Evolutionary conservation across 2,888 invertebrate species (phyloP).

Genomic region (Drosophila histrio): DNA sequence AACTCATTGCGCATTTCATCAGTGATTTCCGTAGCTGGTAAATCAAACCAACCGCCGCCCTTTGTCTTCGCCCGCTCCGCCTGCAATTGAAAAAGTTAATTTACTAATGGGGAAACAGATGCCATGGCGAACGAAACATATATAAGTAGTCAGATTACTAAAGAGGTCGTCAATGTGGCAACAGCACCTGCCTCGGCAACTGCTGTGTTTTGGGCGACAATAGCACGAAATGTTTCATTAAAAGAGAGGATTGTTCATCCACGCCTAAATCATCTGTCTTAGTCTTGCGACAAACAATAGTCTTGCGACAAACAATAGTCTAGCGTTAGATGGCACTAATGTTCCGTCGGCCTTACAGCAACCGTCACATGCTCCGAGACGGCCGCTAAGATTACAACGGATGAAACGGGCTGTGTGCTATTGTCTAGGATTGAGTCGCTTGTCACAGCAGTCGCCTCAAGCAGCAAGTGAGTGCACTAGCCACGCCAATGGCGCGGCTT

Average conservation of each 20-base stretch:
- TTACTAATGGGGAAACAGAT: neutral
- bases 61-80: conserved; percentile 91
- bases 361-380: conserved; percentile 62
- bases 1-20: conserved; percentile 95
- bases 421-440: conserved; percentile 72
- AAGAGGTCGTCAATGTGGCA: conserved; percentile 83
- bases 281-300: conserved; percentile 65
- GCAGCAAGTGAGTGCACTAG: conserved; percentile 64
- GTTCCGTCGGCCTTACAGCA: conserved; percentile 84
- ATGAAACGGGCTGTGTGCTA: conserved; percentile 66
- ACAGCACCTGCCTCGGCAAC: conserved; percentile 60
- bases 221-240: conserved; percentile 54
- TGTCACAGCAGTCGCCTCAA: conserved; percentile 62
- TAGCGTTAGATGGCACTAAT: conserved; percentile 53
- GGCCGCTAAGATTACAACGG: conserved; percentile 84
- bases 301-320: conserved; percentile 81
- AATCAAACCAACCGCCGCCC: conserved; percentile 94
- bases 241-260: conserved; percentile 53
- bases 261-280: conserved; percentile 70
- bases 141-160: conserved; percentile 83
- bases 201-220: conserved; percentile 47
- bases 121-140: neutral
- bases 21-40: conserved; percentile 95
- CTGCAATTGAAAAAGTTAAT: conserved; percentile 82
- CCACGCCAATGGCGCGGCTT: conserved; percentile 59